Evolutionary conservation across 92 coral and sea anemone genomes (phyloP), one percentile per base, ranked within the genome.

Genomic region (Parazoanthus darwini): DNA sequence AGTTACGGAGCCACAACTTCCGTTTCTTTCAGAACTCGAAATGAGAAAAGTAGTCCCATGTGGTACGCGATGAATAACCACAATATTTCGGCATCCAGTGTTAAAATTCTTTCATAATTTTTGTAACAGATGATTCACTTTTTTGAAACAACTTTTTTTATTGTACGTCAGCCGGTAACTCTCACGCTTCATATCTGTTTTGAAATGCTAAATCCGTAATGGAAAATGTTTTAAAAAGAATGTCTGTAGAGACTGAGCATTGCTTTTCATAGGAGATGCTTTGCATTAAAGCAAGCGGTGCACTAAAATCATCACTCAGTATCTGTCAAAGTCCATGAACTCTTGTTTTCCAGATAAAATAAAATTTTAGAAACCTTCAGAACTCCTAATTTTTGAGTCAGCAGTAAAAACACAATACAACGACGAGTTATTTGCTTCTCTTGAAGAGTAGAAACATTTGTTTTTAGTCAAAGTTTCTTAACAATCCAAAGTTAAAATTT

Each of bases 1-100:
- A 66, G n/a, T 22, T 39, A 38, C 20, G 10, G 37, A 43, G 87
- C 79, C 67, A 42, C 87, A 73, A 33, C 63, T 84, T 84, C 87
- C 87, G 87, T 71, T 72, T 71, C 44, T 48, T 22, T 68, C n/a
- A 25, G 26, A 26, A 50, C 42, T 70, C 38, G 23, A 84, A 46
- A 38, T 50, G 66, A 42, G 51, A 71, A 2, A 44, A 16, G 26
- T 20, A 14, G 67, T 43, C 26, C 23, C 87, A 68, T 73, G 67
- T 70, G 67, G 79, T 44, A 71, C 67, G 10, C 54, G 15, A 43
- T n/a, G 36, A 70, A 23, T 83, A 43, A 23, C 43, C 78, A 68
- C 78, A 71, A 58, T 15, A 42, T 10, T 84, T 83, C 38, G 87
- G 78, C 65, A 83, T 44, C 59, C 78, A 42, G 26, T 46, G 22